Evolutionary conservation across 2,888 invertebrate species (phyloP), one percentile per base, ranked within the genome.

Genomic region (Athripsodes cinereus): DNA sequence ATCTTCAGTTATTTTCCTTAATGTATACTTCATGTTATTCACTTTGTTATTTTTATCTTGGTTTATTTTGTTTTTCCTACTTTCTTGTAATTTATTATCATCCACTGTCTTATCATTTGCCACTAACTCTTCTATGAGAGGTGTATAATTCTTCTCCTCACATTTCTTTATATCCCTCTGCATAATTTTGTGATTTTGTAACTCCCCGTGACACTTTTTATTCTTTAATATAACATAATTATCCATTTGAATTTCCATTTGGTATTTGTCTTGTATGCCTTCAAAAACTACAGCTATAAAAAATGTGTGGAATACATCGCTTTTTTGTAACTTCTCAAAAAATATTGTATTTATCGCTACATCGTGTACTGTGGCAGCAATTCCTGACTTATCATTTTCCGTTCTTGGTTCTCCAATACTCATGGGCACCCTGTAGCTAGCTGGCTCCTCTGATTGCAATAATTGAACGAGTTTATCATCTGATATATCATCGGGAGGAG

Each of bases 341-440:
- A 93, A 95, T 1, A 75, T 74, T 2, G 89, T 82, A 72, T 92
- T 88, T 31, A 96, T 82, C 2, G 92, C 90, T 22, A 96, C 84
- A 72, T 96, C 95, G 69, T 88, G 91, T 0, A 85, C 90, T 58
- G 84, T 83, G 35, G 88, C 87, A 0, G 84, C 82, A 20, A 81
- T 76, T 26, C 90, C 89, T 53, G 83, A 80, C 71, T 91, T 93
- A 70, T 94, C 94, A 20, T 76, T 73, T 68, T 92, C 92, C 5
- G 81, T 80, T 65, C 88, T 85, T 2, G 89, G 84, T 68, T 88
- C 88, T 0, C 93, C 93, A 63, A 96, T 87, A 70, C 94, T 94
- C 90, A 96, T 90, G 0, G 95, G 95, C 48, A 96, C 85, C 62
- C 88, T 78, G 71, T 85, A 95, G 50, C 82, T 82, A 2, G 85